These are phyloP conservation scores for Grapholita molesta DNA, from an alignment of 1,140 invertebrate genomes.

Conservation along the genomic window DNA sequence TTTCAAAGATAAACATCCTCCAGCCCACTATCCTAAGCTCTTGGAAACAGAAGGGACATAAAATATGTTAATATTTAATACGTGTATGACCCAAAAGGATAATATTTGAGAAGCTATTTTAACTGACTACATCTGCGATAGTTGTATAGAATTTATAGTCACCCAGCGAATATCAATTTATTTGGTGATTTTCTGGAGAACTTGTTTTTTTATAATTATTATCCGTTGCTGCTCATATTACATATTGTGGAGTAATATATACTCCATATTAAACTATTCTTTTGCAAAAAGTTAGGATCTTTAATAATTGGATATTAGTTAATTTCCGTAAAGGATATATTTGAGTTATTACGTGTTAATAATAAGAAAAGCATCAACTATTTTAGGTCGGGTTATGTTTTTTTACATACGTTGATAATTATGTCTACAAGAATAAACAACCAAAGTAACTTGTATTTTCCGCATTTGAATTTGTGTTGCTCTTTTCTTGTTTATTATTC, in stretches of 20 bases:
- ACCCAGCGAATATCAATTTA: neutral
- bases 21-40: neutral
- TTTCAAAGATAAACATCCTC: neutral
- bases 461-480: slow-evolving; percentile 27
- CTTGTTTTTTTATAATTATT: neutral
- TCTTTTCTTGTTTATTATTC: slow-evolving; percentile 67
- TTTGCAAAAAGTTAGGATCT: too few relatives aligned
- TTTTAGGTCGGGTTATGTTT: too few relatives aligned
- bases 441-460: too few relatives aligned
- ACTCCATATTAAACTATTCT: neutral
- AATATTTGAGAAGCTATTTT: neutral
- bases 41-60: neutral
- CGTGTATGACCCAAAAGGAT: neutral
- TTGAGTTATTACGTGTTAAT: neutral
- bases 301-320: too few relatives aligned
- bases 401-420: too few relatives aligned
- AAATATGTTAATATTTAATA: neutral
- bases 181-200: neutral
- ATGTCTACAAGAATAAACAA: neutral
- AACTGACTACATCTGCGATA: neutral
- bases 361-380: too few relatives aligned
- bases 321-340: too few relatives aligned
- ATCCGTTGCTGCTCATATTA: neutral
- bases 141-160: neutral
- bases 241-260: neutral